A percentile compares a stretch with the other conserved stretches of the same genome.
phyloP scores from a whole-genome alignment of 2,888 invertebrate species.

The Troides aeacus region DNA sequence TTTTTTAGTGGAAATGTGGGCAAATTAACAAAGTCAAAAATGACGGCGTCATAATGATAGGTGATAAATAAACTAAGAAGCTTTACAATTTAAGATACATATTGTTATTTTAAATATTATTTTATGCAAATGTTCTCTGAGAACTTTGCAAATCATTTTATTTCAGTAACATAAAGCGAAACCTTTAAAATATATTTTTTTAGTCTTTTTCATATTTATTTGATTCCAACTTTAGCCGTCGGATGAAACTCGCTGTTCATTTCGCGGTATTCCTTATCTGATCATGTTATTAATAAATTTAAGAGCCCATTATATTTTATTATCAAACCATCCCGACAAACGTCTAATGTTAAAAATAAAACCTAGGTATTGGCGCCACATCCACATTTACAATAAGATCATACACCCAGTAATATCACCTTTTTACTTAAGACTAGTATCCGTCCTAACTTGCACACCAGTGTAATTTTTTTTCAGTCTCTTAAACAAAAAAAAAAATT shows the following conservation, averaged over 20 bases:
- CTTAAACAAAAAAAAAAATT: no score
- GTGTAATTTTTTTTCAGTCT: no score
- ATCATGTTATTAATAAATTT: slow-evolving; percentile 34
- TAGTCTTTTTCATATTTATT: neutral
- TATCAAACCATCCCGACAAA: slow-evolving; percentile 41
- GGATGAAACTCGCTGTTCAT: slow-evolving; percentile 10
- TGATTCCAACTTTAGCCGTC: neutral
- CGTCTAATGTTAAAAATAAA: slow-evolving; percentile 45
- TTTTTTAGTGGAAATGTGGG: no score
- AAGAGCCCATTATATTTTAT: slow-evolving; percentile 54
- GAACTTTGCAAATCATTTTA: slow-evolving; percentile 10
- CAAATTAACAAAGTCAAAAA: no score
- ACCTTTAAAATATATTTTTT: slow-evolving; percentile 3
- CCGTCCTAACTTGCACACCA: neutral
- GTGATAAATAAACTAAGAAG: neutral
- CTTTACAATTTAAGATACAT: slow-evolving; percentile 4
- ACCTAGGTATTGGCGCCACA: slow-evolving; percentile 1
- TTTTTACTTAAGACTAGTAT: neutral
- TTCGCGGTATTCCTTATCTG: slow-evolving; percentile 19
- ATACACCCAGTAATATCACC: neutral
- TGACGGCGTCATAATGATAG: neutral
- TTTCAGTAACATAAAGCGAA: slow-evolving; percentile 1
- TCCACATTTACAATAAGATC: neutral
- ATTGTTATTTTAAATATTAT: slow-evolving; percentile 2
- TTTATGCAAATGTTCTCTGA: slow-evolving; percentile 15